phyloP scores from a whole-genome alignment of 2,113 vertebrate genomes.

The Phaethon lepturus region DNA sequence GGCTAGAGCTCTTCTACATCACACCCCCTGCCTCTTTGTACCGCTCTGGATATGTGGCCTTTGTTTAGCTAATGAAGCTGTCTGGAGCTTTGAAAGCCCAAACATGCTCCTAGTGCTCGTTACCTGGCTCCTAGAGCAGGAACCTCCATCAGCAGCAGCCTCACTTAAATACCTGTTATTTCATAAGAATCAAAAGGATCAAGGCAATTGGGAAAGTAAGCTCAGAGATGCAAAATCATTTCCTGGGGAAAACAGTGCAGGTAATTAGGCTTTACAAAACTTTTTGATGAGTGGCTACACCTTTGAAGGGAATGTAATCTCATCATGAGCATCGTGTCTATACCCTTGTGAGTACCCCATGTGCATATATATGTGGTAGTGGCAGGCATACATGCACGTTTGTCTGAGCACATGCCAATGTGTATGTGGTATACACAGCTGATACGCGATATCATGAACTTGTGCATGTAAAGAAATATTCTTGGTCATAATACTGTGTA shows the following conservation, averaged over 20 bases:
- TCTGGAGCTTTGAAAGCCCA: background rate
- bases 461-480: background rate
- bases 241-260: background rate
- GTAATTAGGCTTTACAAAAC: background rate
- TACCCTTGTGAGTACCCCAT: background rate
- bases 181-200: background rate
- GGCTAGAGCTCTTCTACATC: background rate
- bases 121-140: background rate
- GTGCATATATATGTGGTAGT: background rate
- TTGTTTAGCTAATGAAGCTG: constrained; percentile 2
- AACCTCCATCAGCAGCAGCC: background rate
- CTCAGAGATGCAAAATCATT: background rate
- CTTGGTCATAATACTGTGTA: background rate
- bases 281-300: background rate
- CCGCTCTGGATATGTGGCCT: background rate
- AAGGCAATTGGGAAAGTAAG: background rate
- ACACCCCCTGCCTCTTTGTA: background rate
- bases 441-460: background rate
- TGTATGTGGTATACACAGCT: background rate
- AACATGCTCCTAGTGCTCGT: background rate
- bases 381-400: background rate
- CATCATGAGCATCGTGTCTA: rapidly evolving
- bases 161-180: background rate
- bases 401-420: background rate
- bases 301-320: background rate